Conservation (phyloP, 2,113 vertebrate genomes). For the Proterorhinus semilunaris region DNA sequence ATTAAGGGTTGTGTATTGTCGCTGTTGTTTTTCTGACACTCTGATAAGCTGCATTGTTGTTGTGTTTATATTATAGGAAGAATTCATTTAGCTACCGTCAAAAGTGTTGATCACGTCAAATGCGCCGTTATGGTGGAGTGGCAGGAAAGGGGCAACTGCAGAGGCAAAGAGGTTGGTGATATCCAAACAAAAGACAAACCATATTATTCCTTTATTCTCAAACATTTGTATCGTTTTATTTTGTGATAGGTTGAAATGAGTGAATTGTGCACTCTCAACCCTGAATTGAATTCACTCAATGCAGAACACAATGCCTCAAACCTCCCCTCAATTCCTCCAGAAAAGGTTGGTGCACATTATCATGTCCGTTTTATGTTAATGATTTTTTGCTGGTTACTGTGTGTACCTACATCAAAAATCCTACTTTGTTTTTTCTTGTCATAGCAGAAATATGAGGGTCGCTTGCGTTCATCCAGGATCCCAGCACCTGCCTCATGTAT, state of each 20-base stretch:
- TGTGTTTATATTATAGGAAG: slow-evolving; percentile 62
- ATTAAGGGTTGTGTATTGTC: not conserved
- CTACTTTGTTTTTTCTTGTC: not conserved
- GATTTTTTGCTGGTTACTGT: not conserved
- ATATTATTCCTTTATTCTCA: not conserved
- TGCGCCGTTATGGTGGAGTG: slow-evolving; percentile 68
- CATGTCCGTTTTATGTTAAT: not conserved
- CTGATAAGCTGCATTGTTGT: not conserved
- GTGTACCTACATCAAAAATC: too few relatives aligned
- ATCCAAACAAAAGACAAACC: not conserved
- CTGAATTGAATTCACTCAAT: slow-evolving; percentile 51
- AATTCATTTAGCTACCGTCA: slow-evolving; percentile 69
- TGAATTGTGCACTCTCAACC: slow-evolving; percentile 60
- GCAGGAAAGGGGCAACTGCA: slow-evolving; percentile 50
- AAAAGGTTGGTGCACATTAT: slow-evolving; percentile 39
- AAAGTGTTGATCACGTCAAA: slow-evolving; percentile 44
- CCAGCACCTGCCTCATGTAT: slow-evolving; percentile 65
- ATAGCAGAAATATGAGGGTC: slow-evolving; percentile 62
- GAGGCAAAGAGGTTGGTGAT: slow-evolving; percentile 72
- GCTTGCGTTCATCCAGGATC: slow-evolving; percentile 68
- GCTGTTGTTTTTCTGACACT: not conserved
- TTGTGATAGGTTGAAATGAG: slow-evolving; percentile 49
- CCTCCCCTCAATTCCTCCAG: not conserved
- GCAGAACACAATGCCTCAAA: not conserved
- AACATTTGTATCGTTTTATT: not conserved